Conservation (phyloP, 2,113 vertebrate species). For the Glaucomys volans region DNA sequence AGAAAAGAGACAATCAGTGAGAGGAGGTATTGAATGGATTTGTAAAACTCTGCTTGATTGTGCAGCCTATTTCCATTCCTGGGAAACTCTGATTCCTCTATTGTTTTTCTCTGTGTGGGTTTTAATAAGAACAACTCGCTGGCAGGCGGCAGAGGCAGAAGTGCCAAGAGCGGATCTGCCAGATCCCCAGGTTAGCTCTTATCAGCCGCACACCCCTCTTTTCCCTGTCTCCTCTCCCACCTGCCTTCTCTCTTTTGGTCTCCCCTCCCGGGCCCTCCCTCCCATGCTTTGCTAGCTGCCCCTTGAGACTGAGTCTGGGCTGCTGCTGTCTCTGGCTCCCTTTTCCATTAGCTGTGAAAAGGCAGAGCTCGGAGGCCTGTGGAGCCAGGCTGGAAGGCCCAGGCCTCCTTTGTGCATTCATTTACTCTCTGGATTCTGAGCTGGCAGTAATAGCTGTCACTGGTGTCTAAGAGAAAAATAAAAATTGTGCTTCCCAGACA, state of each 20-base stretch:
- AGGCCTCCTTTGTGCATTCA: neutral
- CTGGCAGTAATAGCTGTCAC: neutral
- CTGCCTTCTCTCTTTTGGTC: neutral
- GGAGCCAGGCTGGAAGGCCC: neutral
- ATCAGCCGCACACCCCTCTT: neutral
- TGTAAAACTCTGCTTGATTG: neutral
- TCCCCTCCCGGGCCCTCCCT: neutral
- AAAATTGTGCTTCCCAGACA: slow-evolving; percentile 18
- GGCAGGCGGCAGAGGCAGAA: neutral
- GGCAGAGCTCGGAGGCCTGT: neutral
- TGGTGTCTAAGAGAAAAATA: slow-evolving; percentile 40
- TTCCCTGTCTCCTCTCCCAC: neutral
- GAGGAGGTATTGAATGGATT: neutral
- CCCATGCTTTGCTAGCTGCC: neutral
- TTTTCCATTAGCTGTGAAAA: neutral
- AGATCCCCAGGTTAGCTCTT: neutral
- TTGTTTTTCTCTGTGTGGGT: neutral
- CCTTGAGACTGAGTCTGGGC: neutral
- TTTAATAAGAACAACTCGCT: neutral
- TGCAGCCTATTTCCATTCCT: neutral
- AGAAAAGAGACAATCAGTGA: neutral
- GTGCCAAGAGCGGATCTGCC: neutral
- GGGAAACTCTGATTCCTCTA: neutral
- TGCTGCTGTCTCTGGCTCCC: neutral
- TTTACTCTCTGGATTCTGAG: slow-evolving; percentile 1